Conservation (phyloP, 2,113 vertebrate genomes). For the Gallinago paraguaiae region DNA sequence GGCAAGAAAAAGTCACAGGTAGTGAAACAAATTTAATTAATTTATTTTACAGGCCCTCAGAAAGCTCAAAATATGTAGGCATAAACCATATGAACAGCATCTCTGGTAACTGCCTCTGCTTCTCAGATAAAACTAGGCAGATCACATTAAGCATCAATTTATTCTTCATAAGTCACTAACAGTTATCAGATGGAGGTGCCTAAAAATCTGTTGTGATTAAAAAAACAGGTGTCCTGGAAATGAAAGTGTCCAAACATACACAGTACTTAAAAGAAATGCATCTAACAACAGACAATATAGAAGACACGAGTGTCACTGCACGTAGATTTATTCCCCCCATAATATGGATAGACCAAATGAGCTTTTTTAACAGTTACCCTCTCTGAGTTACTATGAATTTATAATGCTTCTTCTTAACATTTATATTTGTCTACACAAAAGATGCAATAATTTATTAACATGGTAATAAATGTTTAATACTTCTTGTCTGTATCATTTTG, state of each 20-base stretch:
- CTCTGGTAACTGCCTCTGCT: not conserved
- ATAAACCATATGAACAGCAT: not conserved
- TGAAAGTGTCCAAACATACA: not conserved
- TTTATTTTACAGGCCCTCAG: not conserved
- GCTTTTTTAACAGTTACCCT: not conserved
- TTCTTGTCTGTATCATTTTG: not conserved
- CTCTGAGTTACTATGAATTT: constrained; percentile 51
- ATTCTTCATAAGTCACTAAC: not conserved
- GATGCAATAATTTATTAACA: constrained; percentile 62
- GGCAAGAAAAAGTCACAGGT: not conserved
- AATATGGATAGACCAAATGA: not conserved
- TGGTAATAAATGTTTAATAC: constrained; percentile 64
- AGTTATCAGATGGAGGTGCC: not conserved
- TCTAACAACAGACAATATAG: not conserved
- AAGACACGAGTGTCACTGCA: not conserved
- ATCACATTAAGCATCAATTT: not conserved
- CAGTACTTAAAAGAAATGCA: not conserved
- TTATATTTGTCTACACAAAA: constrained; percentile 56
- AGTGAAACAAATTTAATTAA: not conserved
- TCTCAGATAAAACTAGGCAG: not conserved
- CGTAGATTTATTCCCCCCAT: not conserved
- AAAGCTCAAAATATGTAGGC: not conserved
- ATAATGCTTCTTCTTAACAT: constrained; percentile 40
- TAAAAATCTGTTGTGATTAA: not conserved
- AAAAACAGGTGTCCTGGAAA: not conserved